A percentile compares a stretch with the other conserved stretches of the same genome.
These are phyloP conservation scores for Amphiprion clarkii DNA, from an alignment of 2,797 vertebrate species.

Conservation along the genomic window DNA sequence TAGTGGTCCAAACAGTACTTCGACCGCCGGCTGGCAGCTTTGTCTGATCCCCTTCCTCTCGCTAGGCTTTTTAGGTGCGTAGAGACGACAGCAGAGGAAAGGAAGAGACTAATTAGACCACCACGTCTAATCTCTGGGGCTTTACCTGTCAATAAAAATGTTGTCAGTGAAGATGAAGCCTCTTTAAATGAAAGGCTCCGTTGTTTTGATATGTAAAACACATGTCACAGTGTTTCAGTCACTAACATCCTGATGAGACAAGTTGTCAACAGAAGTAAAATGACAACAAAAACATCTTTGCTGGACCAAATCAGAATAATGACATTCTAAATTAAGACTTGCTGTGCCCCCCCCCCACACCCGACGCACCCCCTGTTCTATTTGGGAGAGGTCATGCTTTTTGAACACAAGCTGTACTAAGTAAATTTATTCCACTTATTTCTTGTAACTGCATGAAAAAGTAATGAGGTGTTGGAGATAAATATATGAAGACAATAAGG, in stretches of 20 bases:
- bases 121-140: conserved; percentile 69
- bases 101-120: conserved; percentile 78
- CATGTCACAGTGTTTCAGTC: conserved; percentile 71
- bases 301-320: conserved; percentile 80
- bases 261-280: conserved; percentile 77
- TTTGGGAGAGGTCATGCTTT: conserved; percentile 80
- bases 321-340: conserved; percentile 75
- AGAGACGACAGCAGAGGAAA: conserved; percentile 57
- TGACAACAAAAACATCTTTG: conserved; percentile 82
- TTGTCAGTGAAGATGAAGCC: conserved; percentile 67
- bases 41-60: conserved; percentile 55
- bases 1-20: conserved; percentile 19
- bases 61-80: conserved; percentile 40
- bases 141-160: conserved; percentile 81
- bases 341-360: not conserved
- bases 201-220: conserved; percentile 80
- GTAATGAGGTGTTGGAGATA: conserved; percentile 81
- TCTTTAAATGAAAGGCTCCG: conserved; percentile 68
- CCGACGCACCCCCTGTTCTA: conserved; percentile 48
- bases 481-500: conserved; percentile 77
- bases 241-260: conserved; percentile 65
- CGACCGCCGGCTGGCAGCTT: conserved; percentile 23
- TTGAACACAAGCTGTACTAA: conserved; percentile 78
- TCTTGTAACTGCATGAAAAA: conserved; percentile 78
- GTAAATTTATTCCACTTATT: conserved; percentile 82